Evolutionary conservation across 2,888 invertebrate species (phyloP).

Genomic region (Rhagium mordax): DNA sequence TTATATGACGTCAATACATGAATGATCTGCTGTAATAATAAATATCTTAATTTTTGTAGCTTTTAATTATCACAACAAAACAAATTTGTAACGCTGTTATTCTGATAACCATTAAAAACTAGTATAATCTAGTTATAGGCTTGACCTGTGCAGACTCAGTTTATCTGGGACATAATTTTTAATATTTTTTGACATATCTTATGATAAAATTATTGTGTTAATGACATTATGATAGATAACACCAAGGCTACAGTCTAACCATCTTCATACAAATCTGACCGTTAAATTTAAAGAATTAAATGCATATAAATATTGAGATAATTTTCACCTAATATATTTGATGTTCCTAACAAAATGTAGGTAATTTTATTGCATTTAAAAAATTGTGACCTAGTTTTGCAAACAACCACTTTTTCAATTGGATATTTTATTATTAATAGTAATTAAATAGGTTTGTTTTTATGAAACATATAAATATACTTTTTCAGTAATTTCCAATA

Average conservation of each 20-base stretch:
- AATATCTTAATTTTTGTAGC: conserved; percentile 1
- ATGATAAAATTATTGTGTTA: conserved; percentile 26
- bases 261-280: neutral
- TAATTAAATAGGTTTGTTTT: too few relatives aligned
- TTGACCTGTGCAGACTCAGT: conserved; percentile 23
- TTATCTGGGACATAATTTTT: conserved; percentile 6
- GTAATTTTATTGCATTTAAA: neutral
- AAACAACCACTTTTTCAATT: too few relatives aligned
- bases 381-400: neutral
- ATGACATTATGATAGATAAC: conserved; percentile 25
- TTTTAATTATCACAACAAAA: conserved; percentile 11
- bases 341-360: neutral
- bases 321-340: neutral
- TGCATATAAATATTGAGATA: neutral
- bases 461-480: too few relatives aligned
- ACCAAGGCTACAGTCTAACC: neutral
- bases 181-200: conserved; percentile 22
- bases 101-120: conserved; percentile 16
- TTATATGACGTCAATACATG: conserved; percentile 17
- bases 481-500: too few relatives aligned
- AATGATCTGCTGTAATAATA: conserved; percentile 17
- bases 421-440: too few relatives aligned
- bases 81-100: conserved; percentile 9
- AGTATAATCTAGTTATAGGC: neutral
- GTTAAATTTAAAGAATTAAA: neutral